A percentile compares a stretch with the other conserved stretches of the same genome.
These are phyloP conservation scores for Periophthalmus magnuspinnatus DNA, from an alignment of 2,797 vertebrate species.

Conservation along the genomic window DNA sequence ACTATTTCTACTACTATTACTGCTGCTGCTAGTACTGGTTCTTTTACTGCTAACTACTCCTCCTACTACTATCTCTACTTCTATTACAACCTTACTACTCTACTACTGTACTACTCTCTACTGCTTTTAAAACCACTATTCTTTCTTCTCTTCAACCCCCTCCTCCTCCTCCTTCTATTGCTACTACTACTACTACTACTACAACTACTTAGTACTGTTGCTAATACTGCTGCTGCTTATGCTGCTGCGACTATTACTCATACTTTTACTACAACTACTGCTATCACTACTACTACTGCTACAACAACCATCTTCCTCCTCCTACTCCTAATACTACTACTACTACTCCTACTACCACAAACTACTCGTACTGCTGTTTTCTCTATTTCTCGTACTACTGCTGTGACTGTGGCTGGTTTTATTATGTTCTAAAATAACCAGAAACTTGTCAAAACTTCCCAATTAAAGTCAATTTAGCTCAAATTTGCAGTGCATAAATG, in stretches of 20 bases:
- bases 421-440: too few species aligned
- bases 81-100: not conserved
- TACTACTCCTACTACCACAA: not conserved
- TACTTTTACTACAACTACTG: not conserved
- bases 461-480: too few species aligned
- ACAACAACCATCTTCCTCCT: too few species aligned
- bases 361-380: not conserved
- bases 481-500: too few species aligned
- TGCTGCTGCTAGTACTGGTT: not conserved
- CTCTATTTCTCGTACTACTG: not conserved
- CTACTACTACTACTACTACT: too few species aligned
- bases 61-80: not conserved
- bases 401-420: not conserved
- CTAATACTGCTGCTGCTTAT: not conserved
- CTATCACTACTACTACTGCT: too few species aligned
- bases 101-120: not conserved
- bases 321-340: too few species aligned
- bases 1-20: too few species aligned
- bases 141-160: too few species aligned
- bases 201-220: not conserved
- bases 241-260: not conserved
- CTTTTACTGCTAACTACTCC: not conserved
- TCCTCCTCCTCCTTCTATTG: too few species aligned
- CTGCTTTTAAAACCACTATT: not conserved
- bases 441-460: too few species aligned